Conservation (phyloP, 1,140 invertebrate species). For the Samia ricini region DNA sequence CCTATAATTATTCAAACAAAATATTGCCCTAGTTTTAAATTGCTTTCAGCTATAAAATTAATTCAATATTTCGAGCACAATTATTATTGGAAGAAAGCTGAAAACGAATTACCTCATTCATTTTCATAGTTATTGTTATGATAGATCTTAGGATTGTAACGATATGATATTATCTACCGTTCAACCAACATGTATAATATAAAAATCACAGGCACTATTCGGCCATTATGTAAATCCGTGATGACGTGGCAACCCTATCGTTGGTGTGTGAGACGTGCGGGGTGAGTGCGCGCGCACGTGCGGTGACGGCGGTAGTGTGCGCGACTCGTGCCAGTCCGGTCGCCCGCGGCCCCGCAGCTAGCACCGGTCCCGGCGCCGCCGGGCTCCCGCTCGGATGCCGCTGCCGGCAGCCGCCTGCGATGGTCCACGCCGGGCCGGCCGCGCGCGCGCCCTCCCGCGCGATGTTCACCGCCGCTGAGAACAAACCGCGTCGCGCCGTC, state of each 20-base stretch:
- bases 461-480: constrained; percentile 75
- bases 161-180: not conserved
- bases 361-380: constrained; percentile 63
- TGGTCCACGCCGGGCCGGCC: constrained; percentile 74
- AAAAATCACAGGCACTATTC: constrained; percentile 5
- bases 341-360: constrained; percentile 61
- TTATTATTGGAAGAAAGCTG: too few species aligned
- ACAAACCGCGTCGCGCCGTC: constrained; percentile 75
- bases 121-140: too few species aligned
- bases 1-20: too few species aligned
- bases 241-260: constrained; percentile 29
- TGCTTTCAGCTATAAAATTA: too few species aligned
- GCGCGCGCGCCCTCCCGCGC: constrained; percentile 71
- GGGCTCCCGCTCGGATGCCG: constrained; percentile 66
- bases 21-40: too few species aligned
- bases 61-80: too few species aligned
- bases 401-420: constrained; percentile 73
- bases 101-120: too few species aligned
- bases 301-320: constrained; percentile 32
- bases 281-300: constrained; percentile 28
- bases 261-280: constrained; percentile 25
- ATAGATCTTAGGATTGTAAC: too few species aligned
- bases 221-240: constrained; percentile 27
- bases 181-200: not conserved
- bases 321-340: constrained; percentile 56